Percentiles rank a stretch among this genome's conserved stretches.
Evolutionary conservation across 2,888 invertebrate genomes (phyloP).

Genomic region (Melikaiella ostensackeni): DNA sequence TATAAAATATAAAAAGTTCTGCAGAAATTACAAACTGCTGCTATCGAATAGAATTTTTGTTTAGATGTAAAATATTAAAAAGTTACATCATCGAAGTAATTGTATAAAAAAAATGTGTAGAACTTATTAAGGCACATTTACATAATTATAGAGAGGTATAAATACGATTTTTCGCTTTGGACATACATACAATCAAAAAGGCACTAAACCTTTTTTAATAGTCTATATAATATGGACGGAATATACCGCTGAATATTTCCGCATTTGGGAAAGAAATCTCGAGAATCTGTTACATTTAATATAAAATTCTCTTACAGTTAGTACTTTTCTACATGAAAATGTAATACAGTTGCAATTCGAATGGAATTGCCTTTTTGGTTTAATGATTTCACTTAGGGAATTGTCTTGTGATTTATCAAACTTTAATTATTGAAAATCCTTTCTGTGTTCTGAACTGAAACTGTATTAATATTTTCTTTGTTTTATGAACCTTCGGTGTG

Average conservation of each 20-base stretch:
- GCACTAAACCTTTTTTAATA: constrained; percentile 1
- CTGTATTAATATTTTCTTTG: neutral
- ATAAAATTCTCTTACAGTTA: neutral
- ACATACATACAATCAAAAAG: constrained; percentile 6
- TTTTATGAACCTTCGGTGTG: neutral
- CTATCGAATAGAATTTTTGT: neutral
- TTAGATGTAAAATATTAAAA: neutral
- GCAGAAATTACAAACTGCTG: neutral
- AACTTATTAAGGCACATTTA: constrained; percentile 5
- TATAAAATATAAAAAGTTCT: neutral
- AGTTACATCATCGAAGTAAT: neutral
- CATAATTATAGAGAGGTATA: neutral
- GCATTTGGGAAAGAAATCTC: neutral
- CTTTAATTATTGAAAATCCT: neutral
- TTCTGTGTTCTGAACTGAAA: neutral
- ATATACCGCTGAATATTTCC: neutral
- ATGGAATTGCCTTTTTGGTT: neutral
- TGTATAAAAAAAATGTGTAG: neutral
- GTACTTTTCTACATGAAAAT: neutral
- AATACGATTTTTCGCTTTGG: neutral
- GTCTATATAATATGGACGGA: neutral
- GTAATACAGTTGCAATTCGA: neutral
- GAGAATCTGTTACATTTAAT: neutral
- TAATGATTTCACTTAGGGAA: neutral
- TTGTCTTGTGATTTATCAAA: neutral